Evolutionary conservation across 2,888 invertebrate species (phyloP).

Genomic region (Ectemnius cavifrons): DNA sequence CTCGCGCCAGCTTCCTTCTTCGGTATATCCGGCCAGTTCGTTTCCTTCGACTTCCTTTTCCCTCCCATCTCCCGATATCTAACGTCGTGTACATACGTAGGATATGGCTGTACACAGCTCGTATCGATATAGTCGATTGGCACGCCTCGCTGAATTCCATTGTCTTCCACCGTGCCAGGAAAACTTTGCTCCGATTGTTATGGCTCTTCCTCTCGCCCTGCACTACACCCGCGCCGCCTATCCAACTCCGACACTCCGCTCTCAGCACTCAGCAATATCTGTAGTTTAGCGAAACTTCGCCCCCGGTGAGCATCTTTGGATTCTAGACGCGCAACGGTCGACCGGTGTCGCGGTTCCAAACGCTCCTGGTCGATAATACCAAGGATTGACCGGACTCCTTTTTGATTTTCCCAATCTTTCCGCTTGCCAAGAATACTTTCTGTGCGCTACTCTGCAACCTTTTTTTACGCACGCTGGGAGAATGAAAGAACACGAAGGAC

Average conservation of each 20-base stretch:
- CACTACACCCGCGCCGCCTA: not conserved
- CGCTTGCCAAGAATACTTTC: not conserved
- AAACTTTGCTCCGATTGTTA: constrained; percentile 41
- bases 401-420: constrained; percentile 11
- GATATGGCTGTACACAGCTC: constrained; percentile 5
- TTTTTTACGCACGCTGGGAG: not conserved
- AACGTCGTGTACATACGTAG: not conserved
- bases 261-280: constrained; percentile 22
- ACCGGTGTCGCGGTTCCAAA: constrained; percentile 39
- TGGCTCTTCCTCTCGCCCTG: constrained; percentile 1
- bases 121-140: constrained; percentile 35
- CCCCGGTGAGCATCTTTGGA: constrained; percentile 37
- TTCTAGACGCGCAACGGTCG: constrained; percentile 16
- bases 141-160: constrained; percentile 53
- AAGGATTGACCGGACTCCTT: constrained; percentile 22
- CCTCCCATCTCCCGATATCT: constrained; percentile 15
- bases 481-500: not conserved
- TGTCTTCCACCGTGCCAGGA: constrained; percentile 41
- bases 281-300: constrained; percentile 29
- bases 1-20: not conserved
- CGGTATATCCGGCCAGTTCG: constrained; percentile 1
- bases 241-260: not conserved
- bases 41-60: constrained; percentile 12
- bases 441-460: not conserved
- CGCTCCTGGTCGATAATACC: constrained; percentile 44